phyloP scores from a whole-genome alignment of 2,113 vertebrate genomes.

The Mesitornis unicolor region DNA sequence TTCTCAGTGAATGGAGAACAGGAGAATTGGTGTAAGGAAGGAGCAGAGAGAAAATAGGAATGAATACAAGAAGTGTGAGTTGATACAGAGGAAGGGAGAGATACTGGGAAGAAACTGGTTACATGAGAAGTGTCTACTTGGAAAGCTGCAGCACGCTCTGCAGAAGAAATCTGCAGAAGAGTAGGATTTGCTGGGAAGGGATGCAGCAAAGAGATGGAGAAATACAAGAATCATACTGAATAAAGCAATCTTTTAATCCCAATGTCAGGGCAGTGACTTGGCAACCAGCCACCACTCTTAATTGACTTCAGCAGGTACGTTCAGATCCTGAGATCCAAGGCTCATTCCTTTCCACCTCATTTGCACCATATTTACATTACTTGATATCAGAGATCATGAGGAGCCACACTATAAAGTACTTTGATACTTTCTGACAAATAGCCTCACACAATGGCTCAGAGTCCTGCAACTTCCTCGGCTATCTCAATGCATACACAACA shows the following conservation, averaged over 20 bases:
- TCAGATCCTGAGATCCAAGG: background rate
- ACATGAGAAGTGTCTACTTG: background rate
- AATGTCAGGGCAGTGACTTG: background rate
- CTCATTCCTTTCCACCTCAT: background rate
- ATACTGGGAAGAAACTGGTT: background rate
- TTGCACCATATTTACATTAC: background rate
- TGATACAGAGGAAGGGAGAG: background rate
- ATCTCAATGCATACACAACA: fast-evolving
- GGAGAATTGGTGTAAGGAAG: background rate
- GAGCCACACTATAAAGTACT: background rate
- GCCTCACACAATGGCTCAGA: background rate
- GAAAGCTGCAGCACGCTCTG: background rate
- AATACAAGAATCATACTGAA: background rate
- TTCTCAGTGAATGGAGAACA: background rate
- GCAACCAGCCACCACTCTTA: background rate
- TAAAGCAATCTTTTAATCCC: background rate
- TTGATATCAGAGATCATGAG: background rate
- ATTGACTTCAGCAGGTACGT: background rate
- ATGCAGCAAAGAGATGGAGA: background rate
- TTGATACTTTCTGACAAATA: background rate
- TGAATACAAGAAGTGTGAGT: background rate
- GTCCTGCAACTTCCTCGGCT: fast-evolving
- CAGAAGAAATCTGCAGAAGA: background rate
- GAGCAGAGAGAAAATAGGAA: background rate
- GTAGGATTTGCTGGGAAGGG: background rate